Evolutionary conservation across 2,888 invertebrate genomes (phyloP).

Genomic region (Aleiodes testaceus): DNA sequence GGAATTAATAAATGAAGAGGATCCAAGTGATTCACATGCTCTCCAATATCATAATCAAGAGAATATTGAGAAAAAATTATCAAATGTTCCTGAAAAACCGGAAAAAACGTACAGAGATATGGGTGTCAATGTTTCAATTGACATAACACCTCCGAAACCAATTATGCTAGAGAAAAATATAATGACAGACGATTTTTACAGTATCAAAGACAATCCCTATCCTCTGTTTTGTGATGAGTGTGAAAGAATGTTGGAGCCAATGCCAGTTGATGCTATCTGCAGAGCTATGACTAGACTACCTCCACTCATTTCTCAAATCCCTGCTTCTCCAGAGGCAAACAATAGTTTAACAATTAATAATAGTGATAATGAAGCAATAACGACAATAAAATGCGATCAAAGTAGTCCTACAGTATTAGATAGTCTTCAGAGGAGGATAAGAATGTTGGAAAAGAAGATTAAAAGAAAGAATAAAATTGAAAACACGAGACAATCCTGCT

Average conservation of each 20-base stretch:
- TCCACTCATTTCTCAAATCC: constrained; percentile 17
- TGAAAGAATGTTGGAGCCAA: constrained; percentile 48
- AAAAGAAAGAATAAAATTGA: constrained; percentile 46
- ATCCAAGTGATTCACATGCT: neutral
- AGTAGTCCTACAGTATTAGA: constrained; percentile 44
- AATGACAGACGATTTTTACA: constrained; percentile 57
- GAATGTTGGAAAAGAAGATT: constrained; percentile 52
- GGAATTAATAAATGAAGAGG: neutral
- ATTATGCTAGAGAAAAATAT: constrained; percentile 6
- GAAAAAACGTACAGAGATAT: constrained; percentile 27
- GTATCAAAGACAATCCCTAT: constrained; percentile 51
- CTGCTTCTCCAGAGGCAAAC: neutral
- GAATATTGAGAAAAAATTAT: neutral
- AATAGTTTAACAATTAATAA: neutral
- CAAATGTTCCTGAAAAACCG: neutral
- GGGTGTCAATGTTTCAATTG: constrained; percentile 43
- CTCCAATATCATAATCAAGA: neutral
- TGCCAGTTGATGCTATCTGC: constrained; percentile 58
- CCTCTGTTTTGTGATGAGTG: constrained; percentile 62
- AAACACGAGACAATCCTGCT: constrained; percentile 17
- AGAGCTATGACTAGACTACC: constrained; percentile 57
- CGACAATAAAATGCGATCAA: neutral
- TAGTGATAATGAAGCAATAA: neutral
- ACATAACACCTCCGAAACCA: neutral
- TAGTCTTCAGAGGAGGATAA: constrained; percentile 51